phyloP scores from a whole-genome alignment of 2,113 vertebrate species.

The Silurus meridionalis region DNA sequence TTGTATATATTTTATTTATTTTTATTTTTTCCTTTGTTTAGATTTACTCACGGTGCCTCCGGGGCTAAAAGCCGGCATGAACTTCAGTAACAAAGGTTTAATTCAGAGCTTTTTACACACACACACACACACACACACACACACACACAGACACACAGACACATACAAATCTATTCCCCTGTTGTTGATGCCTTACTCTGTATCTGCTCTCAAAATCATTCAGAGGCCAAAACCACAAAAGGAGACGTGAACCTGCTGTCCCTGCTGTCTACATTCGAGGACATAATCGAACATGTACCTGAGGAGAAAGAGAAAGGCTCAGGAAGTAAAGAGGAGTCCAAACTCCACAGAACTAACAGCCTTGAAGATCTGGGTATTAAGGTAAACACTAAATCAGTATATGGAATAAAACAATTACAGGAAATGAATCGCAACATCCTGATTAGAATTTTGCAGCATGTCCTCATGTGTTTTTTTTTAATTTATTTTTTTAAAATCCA shows the following conservation, averaged over 20 bases:
- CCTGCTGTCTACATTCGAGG: constrained; percentile 78
- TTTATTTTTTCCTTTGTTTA: constrained; percentile 48
- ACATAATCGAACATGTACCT: constrained; percentile 63
- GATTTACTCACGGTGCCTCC: constrained; percentile 82
- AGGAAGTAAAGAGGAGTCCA: constrained; percentile 42
- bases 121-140: not conserved
- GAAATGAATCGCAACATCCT: not conserved
- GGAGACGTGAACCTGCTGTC: constrained; percentile 78
- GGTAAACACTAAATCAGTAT: constrained; percentile 57
- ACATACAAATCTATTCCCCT: not conserved
- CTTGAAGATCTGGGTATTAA: constrained; percentile 85
- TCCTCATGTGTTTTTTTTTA: not conserved
- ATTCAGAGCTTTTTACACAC: not conserved
- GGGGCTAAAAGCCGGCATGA: constrained; percentile 82
- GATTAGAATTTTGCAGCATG: not conserved
- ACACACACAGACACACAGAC: not conserved
- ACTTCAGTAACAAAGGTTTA: constrained; percentile 79
- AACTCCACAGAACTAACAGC: constrained; percentile 79
- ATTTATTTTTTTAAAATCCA: not conserved
- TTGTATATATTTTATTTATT: not conserved
- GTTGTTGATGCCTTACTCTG: not conserved
- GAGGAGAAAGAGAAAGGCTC: constrained; percentile 65
- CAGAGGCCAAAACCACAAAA: constrained; percentile 65
- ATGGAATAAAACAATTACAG: not conserved
- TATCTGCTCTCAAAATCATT: not conserved